Evolutionary conservation across 2,113 vertebrate genomes (phyloP), one percentile per base, ranked within the genome.

Genomic region (Rynchops niger): DNA sequence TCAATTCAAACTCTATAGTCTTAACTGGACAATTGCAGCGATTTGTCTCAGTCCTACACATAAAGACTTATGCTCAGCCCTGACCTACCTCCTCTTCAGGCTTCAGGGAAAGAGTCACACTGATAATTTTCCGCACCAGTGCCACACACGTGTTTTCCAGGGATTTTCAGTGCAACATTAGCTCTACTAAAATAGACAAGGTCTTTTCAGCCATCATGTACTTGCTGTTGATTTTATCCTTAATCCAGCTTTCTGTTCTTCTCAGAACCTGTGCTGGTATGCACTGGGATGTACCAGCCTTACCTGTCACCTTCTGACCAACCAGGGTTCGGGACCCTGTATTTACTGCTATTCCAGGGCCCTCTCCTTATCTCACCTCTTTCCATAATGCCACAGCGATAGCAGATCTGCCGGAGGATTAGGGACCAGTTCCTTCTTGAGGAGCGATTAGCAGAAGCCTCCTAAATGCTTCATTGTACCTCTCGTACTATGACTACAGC

Each of bases 341-440:
- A 97, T 96, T 97, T 97, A 76, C 49, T 63, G 90, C 93, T 98
- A 92, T 97, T 98, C 93, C 82, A 94, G 87, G 91, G 36, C 62
- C 82, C 30, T 98, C 95, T 92, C 97, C 95, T 97, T 73, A 56
- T 86, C 47, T 97, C 80, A 95, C 96, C 96, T 95, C 52, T 79
- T 72, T 65, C 77, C 73, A 70, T 79, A 82, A 96, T 70, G 91
- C 45, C 61, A 55, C 52, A 42, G 38, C 77, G 86, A 96, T 14
- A 70, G 78, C 84, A 96, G 76, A 88, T 71, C 84, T 91, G 70
- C 36, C 1, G 5, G 38, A 95, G 93, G 96, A 98, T 98, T 98
- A 98, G 72, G 88, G 22, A 70, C 63, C 65, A 56, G 77, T 47
- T 96, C 56, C 36, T 93, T 88, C 88, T 82, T 81, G 90, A 96